phyloP scores from a whole-genome alignment of 2,888 invertebrate genomes.

The Flabesymbios commensalis region DNA sequence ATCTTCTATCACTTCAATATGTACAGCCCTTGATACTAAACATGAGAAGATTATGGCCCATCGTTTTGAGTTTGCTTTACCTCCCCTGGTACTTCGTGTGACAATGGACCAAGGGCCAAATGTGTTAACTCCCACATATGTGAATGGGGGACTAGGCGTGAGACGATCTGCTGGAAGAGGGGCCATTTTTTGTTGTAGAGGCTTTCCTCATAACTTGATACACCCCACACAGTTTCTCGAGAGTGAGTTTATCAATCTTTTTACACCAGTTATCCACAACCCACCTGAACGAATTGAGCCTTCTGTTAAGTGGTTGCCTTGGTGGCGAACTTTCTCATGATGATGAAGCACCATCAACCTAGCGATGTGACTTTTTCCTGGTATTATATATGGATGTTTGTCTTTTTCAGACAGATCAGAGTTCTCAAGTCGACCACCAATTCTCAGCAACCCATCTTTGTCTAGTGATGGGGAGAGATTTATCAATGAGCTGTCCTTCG shows the following conservation, averaged over 20 bases:
- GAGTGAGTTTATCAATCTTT: not conserved
- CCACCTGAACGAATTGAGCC: not conserved
- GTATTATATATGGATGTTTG: not conserved
- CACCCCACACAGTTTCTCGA: not conserved
- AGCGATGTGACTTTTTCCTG: not conserved
- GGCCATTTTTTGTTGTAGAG: constrained; percentile 16
- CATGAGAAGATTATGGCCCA: too few relatives aligned
- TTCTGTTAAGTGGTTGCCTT: not conserved
- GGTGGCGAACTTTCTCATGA: not conserved
- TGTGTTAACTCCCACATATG: constrained; percentile 8
- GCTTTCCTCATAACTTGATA: not conserved
- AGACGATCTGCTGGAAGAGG: constrained; percentile 15
- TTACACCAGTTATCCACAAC: not conserved
- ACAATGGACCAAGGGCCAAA: too few relatives aligned
- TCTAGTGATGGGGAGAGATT: not conserved
- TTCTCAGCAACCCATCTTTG: not conserved
- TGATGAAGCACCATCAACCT: not conserved
- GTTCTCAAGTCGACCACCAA: not conserved
- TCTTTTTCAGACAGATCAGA: not conserved
- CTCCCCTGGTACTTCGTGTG: not conserved
- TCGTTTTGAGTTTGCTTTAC: too few relatives aligned
- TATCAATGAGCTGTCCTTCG: not conserved
- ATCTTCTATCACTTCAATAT: too few relatives aligned
- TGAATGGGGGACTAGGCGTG: constrained; percentile 10
- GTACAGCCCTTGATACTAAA: too few relatives aligned